Conservation (phyloP, 2,888 invertebrate species). For the Leptopilina drosophilae region DNA sequence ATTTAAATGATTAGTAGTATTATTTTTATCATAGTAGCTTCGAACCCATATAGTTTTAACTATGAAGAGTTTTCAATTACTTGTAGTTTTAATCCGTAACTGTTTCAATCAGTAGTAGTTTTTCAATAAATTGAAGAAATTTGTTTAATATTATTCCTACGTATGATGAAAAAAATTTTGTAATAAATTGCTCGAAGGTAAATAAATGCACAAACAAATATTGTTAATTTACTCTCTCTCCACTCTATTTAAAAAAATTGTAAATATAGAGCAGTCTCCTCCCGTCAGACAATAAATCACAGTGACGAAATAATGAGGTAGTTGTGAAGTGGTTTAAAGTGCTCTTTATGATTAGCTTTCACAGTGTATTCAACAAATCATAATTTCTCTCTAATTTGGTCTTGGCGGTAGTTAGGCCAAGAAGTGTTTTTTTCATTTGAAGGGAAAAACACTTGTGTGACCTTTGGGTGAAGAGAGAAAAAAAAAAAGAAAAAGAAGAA, state of each 20-base stretch:
- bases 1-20: too few relatives aligned
- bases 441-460: constrained; percentile 35
- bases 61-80: too few relatives aligned
- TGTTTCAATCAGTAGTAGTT: too few relatives aligned
- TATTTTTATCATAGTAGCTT: too few relatives aligned
- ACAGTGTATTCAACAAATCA: constrained; percentile 13
- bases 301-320: background rate
- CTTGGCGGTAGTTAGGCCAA: background rate
- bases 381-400: constrained; percentile 25
- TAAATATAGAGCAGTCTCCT: background rate
- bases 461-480: constrained; percentile 16
- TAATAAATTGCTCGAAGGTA: too few relatives aligned
- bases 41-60: too few relatives aligned
- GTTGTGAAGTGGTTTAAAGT: background rate
- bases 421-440: constrained; percentile 34
- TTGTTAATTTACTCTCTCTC: too few relatives aligned
- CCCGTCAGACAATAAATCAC: background rate
- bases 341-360: constrained; percentile 5
- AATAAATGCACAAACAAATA: too few relatives aligned
- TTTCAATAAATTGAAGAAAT: too few relatives aligned
- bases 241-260: background rate
- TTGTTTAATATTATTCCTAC: too few relatives aligned
- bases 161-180: too few relatives aligned
- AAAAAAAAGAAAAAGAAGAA: background rate
- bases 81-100: too few relatives aligned